Base-by-base conservation (phyloP, 2,888 invertebrate species). In the Keiferia lycopersicella region DNA sequence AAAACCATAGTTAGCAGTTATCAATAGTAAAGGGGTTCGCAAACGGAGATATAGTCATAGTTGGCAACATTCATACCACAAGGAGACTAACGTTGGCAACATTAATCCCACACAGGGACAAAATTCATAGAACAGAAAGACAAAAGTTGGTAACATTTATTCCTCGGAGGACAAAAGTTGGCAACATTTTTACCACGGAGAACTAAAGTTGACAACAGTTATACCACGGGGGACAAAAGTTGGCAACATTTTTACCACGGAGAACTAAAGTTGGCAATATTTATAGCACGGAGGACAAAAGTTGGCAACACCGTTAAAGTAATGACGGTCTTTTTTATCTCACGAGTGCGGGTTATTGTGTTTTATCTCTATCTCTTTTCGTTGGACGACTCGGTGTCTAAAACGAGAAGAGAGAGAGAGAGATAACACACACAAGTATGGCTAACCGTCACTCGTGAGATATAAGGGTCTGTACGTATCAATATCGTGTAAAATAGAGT, bases 1-100 rank as follows among this genome's bases (percentile, higher is more conserved):
- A 30, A 16, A 6, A 30, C 11, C 58, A 58, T 38, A 58, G 20
- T 30, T 57, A 57, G n/a, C 20, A 57, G n/a, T 57, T 57, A 58
- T 34, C 16, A 16, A 57, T 11, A 58, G n/a, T 57, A 57, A 57
- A 6, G 34, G 22, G 58, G 58, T 34, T 1, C 14, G 14, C 41
- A 41, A 41, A 39, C 39, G 39, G 39, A 39, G 41, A 7, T 20
- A 51, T 20, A 22, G n/a, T 14, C 8, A 12, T 14, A 41, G 41
- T 41, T 39, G 39, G 39, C 41, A 41, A 41, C 41, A 41, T 41
- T 41, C 14, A 41, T 41, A 12, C 12, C n/a, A 41, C 41, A 14
- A 8, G 14, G 14, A 8, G n/a, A 41, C 12, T 39, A n/a, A 14
- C 3, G 39, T 39, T 41, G 41, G 41, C 41, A 41, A 41, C 41